Evolutionary conservation across 2,113 vertebrate species (phyloP).

Genomic region (Dromas ardeola): DNA sequence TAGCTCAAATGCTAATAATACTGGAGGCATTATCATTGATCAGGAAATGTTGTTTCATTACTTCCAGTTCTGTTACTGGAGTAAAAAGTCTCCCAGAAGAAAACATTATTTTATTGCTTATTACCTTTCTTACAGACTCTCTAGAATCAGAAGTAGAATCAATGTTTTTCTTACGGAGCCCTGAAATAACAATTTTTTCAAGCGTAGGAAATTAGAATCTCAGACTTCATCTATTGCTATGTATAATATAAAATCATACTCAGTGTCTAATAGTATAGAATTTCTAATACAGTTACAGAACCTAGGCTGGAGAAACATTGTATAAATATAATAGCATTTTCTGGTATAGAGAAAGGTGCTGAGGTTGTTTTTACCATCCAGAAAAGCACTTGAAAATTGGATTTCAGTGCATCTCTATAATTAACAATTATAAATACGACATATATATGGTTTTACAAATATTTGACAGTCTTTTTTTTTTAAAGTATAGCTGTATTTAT

Average conservation of each 20-base stretch:
- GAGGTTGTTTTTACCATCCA: neutral
- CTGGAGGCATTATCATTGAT: neutral
- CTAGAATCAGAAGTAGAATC: constrained; percentile 43
- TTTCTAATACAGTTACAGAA: neutral
- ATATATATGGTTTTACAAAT: neutral
- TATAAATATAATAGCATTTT: neutral
- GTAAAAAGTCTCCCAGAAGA: neutral
- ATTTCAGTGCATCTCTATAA: neutral
- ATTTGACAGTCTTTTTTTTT: neutral
- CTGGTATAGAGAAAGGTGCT: neutral
- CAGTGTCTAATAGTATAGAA: neutral
- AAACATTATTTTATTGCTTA: neutral
- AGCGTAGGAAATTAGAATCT: neutral
- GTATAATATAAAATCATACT: neutral
- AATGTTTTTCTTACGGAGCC: neutral
- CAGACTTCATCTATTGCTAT: neutral
- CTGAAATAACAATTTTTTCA: neutral
- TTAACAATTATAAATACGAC: neutral
- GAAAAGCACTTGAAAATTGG: neutral
- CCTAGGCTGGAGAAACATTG: neutral
- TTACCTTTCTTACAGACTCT: constrained; percentile 2
- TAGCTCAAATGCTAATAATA: neutral
- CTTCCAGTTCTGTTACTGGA: neutral
- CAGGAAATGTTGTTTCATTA: neutral
- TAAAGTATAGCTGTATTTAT: neutral